Evolutionary conservation across 2,797 vertebrate species (phyloP).

Genomic region (Sebastes kiyomatsui): DNA sequence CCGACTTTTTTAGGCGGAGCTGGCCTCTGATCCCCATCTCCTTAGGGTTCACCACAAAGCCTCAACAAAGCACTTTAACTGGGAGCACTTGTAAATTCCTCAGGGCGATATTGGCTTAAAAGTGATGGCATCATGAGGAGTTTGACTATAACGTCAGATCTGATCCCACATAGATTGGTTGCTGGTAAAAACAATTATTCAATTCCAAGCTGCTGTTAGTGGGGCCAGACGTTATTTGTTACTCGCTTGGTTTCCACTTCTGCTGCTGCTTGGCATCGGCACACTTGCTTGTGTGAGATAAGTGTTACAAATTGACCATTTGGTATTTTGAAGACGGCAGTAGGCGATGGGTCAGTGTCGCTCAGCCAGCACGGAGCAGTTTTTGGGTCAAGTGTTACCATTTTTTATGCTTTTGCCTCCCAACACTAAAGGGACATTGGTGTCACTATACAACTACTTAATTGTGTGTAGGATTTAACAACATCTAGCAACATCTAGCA

Average conservation of each 20-base stretch:
- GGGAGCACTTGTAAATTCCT: background rate
- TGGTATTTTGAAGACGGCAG: background rate
- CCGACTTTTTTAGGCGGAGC: background rate
- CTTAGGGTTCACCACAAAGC: background rate
- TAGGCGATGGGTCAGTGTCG: background rate
- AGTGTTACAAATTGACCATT: background rate
- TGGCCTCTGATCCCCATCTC: background rate
- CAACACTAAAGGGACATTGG: background rate
- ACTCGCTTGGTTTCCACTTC: background rate
- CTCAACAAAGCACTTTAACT: background rate
- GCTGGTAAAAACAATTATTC: background rate
- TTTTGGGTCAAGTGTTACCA: background rate
- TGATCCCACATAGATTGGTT: background rate
- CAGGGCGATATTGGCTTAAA: background rate
- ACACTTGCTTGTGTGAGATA: background rate
- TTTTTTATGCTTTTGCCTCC: background rate
- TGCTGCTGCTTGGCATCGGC: background rate
- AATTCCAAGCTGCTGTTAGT: background rate
- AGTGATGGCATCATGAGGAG: background rate
- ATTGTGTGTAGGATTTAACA: too few relatives aligned
- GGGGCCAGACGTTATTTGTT: background rate
- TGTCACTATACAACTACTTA: background rate
- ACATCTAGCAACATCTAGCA: too few relatives aligned
- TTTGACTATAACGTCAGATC: background rate
- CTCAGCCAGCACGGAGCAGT: background rate